Evolutionary conservation across 2,888 invertebrate genomes (phyloP).

Genomic region (Tholera decimalis): DNA sequence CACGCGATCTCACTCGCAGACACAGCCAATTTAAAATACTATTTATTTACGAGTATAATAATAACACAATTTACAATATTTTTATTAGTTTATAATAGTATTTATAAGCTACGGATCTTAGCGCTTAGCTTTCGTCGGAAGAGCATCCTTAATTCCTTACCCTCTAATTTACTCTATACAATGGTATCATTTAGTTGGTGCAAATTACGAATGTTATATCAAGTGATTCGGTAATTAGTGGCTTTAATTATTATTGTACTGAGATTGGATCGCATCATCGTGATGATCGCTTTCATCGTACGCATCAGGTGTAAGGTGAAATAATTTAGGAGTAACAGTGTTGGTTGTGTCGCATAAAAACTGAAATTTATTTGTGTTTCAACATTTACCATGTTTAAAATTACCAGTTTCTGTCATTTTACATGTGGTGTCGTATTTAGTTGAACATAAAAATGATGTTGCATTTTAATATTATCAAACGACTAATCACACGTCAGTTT

Average conservation of each 20-base stretch:
- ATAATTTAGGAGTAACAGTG: conserved; percentile 51
- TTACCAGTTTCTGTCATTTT: background rate
- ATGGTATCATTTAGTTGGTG: conserved; percentile 54
- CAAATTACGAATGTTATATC: conserved; percentile 53
- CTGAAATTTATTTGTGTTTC: conserved; percentile 38
- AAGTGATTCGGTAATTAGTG: conserved; percentile 74
- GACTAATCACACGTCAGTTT: background rate
- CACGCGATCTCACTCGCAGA: too few relatives aligned
- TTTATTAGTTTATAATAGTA: too few relatives aligned
- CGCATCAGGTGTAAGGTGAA: conserved; percentile 24
- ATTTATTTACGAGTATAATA: too few relatives aligned
- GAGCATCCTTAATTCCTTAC: conserved; percentile 36
- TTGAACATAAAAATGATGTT: background rate
- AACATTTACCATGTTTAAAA: conserved; percentile 3
- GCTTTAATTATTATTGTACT: conserved; percentile 72
- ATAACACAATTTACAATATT: background rate
- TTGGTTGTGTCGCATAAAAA: conserved; percentile 18
- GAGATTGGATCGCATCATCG: conserved; percentile 50
- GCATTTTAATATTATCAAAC: background rate
- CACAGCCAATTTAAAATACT: too few relatives aligned
- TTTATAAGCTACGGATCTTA: background rate
- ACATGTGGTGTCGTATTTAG: background rate
- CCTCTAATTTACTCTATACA: conserved; percentile 55
- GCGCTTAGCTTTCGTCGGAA: conserved; percentile 22
- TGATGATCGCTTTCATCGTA: conserved; percentile 59